Evolutionary conservation across 2,113 vertebrate species (phyloP).

Genomic region (Eurystomus gularis): DNA sequence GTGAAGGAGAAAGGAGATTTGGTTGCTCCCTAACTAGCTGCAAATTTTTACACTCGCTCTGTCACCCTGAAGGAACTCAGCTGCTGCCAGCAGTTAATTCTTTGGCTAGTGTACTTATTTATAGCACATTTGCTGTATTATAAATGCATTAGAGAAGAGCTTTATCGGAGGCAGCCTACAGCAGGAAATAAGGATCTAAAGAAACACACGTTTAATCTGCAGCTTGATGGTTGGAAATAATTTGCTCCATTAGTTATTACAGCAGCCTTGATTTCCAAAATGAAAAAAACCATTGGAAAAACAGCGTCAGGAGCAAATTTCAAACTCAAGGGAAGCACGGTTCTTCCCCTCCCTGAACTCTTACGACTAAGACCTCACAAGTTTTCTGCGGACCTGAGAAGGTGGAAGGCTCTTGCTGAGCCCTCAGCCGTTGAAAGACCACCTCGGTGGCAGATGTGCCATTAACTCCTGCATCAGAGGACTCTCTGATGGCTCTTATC

Average conservation of each 20-base stretch:
- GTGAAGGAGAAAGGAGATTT: not conserved
- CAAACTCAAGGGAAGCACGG: not conserved
- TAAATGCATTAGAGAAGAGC: not conserved
- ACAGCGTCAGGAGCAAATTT: not conserved
- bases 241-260: not conserved
- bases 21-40: not conserved
- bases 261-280: not conserved
- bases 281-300: not conserved
- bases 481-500: too few relatives aligned
- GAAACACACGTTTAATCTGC: not conserved
- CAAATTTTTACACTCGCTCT: not conserved
- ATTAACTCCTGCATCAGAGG: not conserved
- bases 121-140: constrained; percentile 15
- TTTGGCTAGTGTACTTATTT: not conserved
- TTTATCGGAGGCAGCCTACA: not conserved
- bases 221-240: not conserved
- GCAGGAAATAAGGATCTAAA: not conserved
- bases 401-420: not conserved
- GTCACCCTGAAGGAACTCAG: not conserved
- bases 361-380: not conserved
- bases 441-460: not conserved
- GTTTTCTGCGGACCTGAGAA: not conserved
- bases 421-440: not conserved
- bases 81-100: constrained; percentile 32
- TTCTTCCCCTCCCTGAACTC: not conserved